Evolutionary conservation across 1,140 invertebrate genomes (phyloP).

Genomic region (Theocolax elegans): DNA sequence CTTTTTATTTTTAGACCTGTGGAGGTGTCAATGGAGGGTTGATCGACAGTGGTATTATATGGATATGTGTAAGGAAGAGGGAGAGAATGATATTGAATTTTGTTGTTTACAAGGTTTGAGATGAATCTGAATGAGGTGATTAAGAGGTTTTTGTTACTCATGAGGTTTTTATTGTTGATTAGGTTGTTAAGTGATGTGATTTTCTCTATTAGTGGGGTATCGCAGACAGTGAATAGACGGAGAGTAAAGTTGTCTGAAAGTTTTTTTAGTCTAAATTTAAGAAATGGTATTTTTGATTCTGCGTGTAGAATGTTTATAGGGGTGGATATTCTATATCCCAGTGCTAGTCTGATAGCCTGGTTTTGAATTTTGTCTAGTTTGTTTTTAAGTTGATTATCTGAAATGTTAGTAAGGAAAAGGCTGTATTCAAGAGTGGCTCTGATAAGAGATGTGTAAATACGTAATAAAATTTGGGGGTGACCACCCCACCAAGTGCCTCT

Average conservation of each 20-base stretch:
- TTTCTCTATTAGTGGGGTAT: too few relatives aligned
- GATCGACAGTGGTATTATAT: too few relatives aligned
- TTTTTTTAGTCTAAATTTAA: not conserved
- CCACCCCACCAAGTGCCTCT: slow-evolving; percentile 38
- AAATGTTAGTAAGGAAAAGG: not conserved
- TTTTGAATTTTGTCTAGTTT: not conserved
- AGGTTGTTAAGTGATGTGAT: too few relatives aligned
- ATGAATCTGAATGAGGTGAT: too few relatives aligned
- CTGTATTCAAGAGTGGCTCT: slow-evolving; percentile 31
- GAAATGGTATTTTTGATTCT: not conserved
- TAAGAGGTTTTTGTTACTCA: too few relatives aligned
- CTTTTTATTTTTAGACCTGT: too few relatives aligned
- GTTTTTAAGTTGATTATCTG: not conserved
- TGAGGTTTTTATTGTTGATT: too few relatives aligned
- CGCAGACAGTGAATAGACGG: too few relatives aligned
- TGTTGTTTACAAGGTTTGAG: too few relatives aligned
- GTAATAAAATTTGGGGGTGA: slow-evolving; percentile 29
- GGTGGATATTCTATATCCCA: not conserved
- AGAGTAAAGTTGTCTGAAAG: not conserved
- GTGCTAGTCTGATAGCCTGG: not conserved
- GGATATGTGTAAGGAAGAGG: too few relatives aligned
- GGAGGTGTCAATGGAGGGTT: too few relatives aligned
- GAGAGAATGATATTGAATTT: too few relatives aligned
- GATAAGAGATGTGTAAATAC: slow-evolving; percentile 38
- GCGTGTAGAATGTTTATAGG: not conserved